Conservation (phyloP, 1,140 invertebrate species). For the Camponotus vicinus region DNA sequence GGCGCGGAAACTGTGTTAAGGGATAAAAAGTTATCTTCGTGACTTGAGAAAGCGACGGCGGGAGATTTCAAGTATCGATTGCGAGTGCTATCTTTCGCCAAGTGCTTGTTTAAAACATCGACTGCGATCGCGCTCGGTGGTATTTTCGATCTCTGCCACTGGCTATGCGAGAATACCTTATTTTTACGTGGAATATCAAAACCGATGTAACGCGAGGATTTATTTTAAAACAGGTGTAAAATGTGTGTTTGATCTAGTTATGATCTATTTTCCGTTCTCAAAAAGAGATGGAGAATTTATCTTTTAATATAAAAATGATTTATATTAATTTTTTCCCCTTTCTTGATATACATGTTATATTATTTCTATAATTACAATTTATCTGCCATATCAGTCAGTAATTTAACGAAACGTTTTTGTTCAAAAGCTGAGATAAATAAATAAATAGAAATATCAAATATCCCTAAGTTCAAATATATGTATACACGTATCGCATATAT, state of each 20-base stretch:
- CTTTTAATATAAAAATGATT: neutral
- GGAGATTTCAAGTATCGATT: conserved; percentile 50
- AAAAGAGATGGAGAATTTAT: neutral
- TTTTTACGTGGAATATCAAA: neutral
- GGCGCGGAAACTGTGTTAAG: conserved; percentile 42
- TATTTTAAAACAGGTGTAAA: neutral
- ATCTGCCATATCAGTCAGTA: neutral
- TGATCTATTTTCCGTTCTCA: neutral
- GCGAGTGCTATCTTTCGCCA: neutral
- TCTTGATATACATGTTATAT: neutral
- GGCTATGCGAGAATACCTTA: neutral
- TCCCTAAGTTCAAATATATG: neutral
- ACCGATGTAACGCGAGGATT: neutral
- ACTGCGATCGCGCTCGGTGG: conserved; percentile 7
- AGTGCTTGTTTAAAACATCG: conserved; percentile 43
- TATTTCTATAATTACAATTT: neutral
- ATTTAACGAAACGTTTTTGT: neutral
- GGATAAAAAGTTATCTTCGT: conserved; percentile 56
- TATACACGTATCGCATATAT: neutral
- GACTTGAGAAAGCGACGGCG: conserved; percentile 47
- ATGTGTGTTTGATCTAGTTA: neutral
- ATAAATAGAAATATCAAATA: neutral
- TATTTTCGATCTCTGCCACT: conserved; percentile 27
- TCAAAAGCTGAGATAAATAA: neutral
- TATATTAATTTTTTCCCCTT: neutral